These are phyloP conservation scores for Otolemur garnettii DNA, from an alignment of 2,113 vertebrate genomes.

Conservation along the genomic window DNA sequence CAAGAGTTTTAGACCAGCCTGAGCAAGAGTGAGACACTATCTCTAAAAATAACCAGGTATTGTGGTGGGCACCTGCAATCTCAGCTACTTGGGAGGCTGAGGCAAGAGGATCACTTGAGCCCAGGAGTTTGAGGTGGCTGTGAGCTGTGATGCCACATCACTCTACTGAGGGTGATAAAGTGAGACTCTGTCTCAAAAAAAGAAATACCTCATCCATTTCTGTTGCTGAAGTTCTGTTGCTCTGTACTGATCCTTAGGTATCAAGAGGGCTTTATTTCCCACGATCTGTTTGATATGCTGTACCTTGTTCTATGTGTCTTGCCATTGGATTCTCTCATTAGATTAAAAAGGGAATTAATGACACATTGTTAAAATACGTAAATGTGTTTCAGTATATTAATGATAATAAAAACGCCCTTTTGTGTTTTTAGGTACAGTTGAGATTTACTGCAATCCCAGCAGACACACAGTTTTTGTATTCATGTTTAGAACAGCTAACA, in stretches of 20 bases:
- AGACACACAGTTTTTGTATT: background rate
- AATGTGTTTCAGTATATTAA: background rate
- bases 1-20: no score
- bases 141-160: no score
- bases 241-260: background rate
- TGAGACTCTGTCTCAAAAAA: no score
- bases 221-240: background rate
- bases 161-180: no score
- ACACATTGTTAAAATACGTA: constrained; percentile 16
- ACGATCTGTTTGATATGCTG: background rate
- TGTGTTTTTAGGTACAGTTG: background rate
- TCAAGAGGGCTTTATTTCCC: background rate
- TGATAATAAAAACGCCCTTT: background rate
- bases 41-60: no score
- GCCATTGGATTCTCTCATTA: background rate
- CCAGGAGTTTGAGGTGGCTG: no score
- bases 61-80: no score
- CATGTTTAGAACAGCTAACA: background rate
- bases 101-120: no score
- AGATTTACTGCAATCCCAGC: background rate
- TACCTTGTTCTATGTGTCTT: background rate
- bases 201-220: background rate
- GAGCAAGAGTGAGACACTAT: no score
- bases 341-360: constrained; percentile 9
- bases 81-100: no score